Conservation (phyloP, 1,140 invertebrate genomes). For the Drosophila asahinai region DNA sequence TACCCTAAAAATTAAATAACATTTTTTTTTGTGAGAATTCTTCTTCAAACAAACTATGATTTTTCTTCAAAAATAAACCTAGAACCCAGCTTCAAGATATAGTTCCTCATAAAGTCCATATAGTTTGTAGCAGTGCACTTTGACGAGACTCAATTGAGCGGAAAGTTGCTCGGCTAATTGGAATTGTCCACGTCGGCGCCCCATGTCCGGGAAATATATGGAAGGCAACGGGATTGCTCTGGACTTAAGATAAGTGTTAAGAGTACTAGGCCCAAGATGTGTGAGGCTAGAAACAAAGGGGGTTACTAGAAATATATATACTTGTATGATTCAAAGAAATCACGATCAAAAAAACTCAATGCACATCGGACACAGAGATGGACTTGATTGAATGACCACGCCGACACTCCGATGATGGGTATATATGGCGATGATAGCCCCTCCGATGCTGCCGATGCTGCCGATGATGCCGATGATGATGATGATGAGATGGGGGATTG, state of each 20-base stretch:
- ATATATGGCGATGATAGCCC: constrained; percentile 10
- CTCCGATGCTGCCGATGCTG: neutral
- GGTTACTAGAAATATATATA: neutral
- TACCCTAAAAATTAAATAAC: too few species aligned
- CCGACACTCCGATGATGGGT: neutral
- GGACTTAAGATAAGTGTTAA: constrained; percentile 10
- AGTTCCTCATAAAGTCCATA: neutral
- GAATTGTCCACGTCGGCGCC: constrained; percentile 26
- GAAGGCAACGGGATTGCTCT: neutral
- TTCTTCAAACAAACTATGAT: neutral
- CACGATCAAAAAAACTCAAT: neutral
- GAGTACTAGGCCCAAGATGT: neutral
- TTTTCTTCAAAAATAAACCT: neutral
- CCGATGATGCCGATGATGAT: too few species aligned
- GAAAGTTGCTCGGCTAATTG: constrained; percentile 36
- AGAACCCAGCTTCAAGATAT: neutral
- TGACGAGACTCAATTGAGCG: constrained; percentile 28
- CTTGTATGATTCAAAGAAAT: neutral
- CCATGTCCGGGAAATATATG: constrained; percentile 8
- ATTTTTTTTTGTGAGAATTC: too few species aligned
- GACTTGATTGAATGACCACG: constrained; percentile 11
- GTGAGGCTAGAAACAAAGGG: neutral
- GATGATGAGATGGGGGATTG: neutral
- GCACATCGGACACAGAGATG: neutral
- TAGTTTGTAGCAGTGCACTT: constrained; percentile 18